phyloP scores from a whole-genome alignment of 2,113 vertebrate species.

The Anolis sagrei region DNA sequence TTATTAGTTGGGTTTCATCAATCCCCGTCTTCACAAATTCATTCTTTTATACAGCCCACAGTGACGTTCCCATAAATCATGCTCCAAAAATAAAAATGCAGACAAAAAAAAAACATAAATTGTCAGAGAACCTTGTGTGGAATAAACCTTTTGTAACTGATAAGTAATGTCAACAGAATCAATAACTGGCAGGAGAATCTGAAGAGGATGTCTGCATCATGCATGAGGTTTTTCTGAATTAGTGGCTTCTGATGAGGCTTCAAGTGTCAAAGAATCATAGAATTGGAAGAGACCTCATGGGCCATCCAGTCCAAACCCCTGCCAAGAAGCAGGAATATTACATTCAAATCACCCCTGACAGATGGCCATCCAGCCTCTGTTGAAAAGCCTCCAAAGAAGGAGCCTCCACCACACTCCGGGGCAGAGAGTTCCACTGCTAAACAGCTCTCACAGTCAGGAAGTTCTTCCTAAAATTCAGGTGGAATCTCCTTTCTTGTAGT shows the following conservation, averaged over 20 bases:
- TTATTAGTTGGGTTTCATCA: slow-evolving; percentile 71
- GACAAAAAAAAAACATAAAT: slow-evolving; percentile 34
- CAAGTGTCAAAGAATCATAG: too few species aligned
- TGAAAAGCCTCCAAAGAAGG: too few species aligned
- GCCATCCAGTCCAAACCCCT: too few species aligned
- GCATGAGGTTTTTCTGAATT: slow-evolving; percentile 64
- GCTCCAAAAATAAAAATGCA: slow-evolving; percentile 74
- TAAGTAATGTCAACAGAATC: slow-evolving; percentile 81
- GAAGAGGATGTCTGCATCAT: slow-evolving; percentile 70
- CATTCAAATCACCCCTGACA: too few species aligned
- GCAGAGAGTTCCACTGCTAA: too few species aligned
- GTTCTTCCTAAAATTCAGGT: too few species aligned
- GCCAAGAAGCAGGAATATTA: too few species aligned
- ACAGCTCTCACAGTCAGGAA: too few species aligned
- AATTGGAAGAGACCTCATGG: too few species aligned
- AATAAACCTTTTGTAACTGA: slow-evolving; percentile 81
- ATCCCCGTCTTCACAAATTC: slow-evolving; percentile 48
- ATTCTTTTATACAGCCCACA: slow-evolving; percentile 73
- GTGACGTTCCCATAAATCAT: slow-evolving; percentile 76
- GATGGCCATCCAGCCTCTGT: too few species aligned
- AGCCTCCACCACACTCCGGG: too few species aligned
- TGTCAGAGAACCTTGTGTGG: slow-evolving; percentile 68
- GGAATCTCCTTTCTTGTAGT: too few species aligned
- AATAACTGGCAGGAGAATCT: slow-evolving; percentile 76
- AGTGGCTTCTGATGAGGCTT: slow-evolving; percentile 67